phyloP scores from a whole-genome alignment of 1,140 invertebrate species.

The Apis laboriosa region DNA sequence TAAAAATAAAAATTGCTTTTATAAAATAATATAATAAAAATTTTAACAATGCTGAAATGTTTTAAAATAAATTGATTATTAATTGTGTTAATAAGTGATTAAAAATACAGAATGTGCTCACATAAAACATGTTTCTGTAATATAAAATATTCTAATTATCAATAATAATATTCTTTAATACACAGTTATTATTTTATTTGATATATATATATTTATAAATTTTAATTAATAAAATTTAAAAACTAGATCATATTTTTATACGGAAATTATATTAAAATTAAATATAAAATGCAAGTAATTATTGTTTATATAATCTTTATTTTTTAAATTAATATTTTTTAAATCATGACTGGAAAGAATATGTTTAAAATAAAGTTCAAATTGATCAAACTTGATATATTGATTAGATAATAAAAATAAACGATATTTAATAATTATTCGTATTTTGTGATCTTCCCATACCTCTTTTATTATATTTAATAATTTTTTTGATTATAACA shows the following conservation, averaged over 20 bases:
- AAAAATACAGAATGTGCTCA: slow-evolving; percentile 53
- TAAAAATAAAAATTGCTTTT: slow-evolving; percentile 9
- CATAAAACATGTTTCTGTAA: slow-evolving; percentile 31
- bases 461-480: neutral
- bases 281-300: slow-evolving; percentile 44
- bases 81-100: slow-evolving; percentile 46
- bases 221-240: slow-evolving; percentile 28
- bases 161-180: slow-evolving; percentile 30
- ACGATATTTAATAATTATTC: slow-evolving; percentile 16
- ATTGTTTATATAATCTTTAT: slow-evolving; percentile 22
- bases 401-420: slow-evolving; percentile 39
- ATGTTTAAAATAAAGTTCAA: slow-evolving; percentile 29
- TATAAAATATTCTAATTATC: slow-evolving; percentile 25
- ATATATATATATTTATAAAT: slow-evolving; percentile 25
- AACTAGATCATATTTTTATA: slow-evolving; percentile 25
- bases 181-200: slow-evolving; percentile 54
- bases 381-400: slow-evolving; percentile 36
- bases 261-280: slow-evolving; percentile 30
- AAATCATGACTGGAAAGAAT: slow-evolving; percentile 5
- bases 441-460: slow-evolving; percentile 9
- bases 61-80: slow-evolving; percentile 46
- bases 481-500: neutral
- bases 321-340: slow-evolving; percentile 39
- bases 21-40: slow-evolving; percentile 28
- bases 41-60: slow-evolving; percentile 54